Base-by-base conservation (phyloP, 2,888 invertebrate species). In the Xestia ashworthii region DNA sequence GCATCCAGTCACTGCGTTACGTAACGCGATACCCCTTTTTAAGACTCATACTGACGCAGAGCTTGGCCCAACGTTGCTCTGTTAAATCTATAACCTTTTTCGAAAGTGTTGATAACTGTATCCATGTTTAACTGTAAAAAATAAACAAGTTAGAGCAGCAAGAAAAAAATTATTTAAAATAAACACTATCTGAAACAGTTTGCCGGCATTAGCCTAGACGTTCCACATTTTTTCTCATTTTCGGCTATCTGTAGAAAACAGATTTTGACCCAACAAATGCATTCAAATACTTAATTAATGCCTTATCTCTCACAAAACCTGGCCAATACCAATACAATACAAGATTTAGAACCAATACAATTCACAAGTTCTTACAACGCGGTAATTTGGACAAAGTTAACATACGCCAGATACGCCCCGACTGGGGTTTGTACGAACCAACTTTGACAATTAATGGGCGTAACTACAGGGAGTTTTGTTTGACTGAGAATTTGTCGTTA, bases 391-490 rank as follows among this genome's bases (percentile, higher is more conserved):
- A 74, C 85, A 85, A 92, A 91, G 88, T 91, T 91, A 90, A 90
- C 90, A 90, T 88, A 89, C 90, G 85, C 85, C 83, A 87, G 90
- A 91, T 92, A 93, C 90, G 90, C 88, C 84, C 80, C 82, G 85
- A 89, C 91, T 58, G 65, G 85, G 82, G 64, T 58, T 67, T 64
- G 60, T 88, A 87, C 85, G 90, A 85, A 88, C 85, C 74, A 94
- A 94, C 92, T 94, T 94, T 87, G 90, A 92, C 93, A 94, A 94
- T 95, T 94, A 94, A 93, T 94, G 92, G 92, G 85, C 82, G 85
- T 87, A 88, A 90, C 89, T 89, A 87, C 88, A 83, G 81, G 79
- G 91, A 90, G 91, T 92, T 93, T 92, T 91, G 91, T 93, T 92
- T 91, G 91, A 92, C 92, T 91, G 88, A 86, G 91, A 94, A 94